Evolutionary conservation across 2,888 invertebrate genomes (phyloP).

Genomic region (Trachelus stipa): DNA sequence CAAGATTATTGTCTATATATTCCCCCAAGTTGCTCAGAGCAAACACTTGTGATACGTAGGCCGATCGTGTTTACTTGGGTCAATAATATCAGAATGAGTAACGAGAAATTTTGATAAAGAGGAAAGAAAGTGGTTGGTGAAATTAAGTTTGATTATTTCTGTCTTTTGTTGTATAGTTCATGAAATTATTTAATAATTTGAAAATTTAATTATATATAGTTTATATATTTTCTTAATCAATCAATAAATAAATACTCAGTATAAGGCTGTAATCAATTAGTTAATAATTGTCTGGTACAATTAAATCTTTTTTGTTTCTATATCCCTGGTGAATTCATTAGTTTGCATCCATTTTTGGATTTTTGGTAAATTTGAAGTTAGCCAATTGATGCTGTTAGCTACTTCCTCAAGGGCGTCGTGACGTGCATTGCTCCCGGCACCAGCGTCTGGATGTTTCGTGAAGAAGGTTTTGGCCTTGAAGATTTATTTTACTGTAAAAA

Average conservation of each 20-base stretch:
- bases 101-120: conserved; percentile 33
- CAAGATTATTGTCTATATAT: background rate
- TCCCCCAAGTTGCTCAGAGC: background rate
- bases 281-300: background rate
- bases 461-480: conserved; percentile 26
- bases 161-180: too few species aligned
- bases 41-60: background rate
- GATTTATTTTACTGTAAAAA: background rate
- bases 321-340: conserved; percentile 5
- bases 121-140: conserved; percentile 21
- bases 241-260: background rate
- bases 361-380: conserved; percentile 19
- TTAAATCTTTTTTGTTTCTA: background rate
- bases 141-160: too few species aligned
- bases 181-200: too few species aligned
- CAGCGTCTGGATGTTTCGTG: conserved; percentile 27
- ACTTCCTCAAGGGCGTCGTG: conserved; percentile 28
- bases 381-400: conserved; percentile 28
- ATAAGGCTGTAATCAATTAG: background rate
- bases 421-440: conserved; percentile 28
- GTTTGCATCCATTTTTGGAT: conserved; percentile 26
- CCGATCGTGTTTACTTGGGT: conserved; percentile 1
- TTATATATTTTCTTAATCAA: too few species aligned
- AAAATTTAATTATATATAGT: too few species aligned
- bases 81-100: conserved; percentile 17